These are phyloP conservation scores for Caenorhabditis becei DNA, from an alignment of 2,888 invertebrate genomes.

Conservation along the genomic window DNA sequence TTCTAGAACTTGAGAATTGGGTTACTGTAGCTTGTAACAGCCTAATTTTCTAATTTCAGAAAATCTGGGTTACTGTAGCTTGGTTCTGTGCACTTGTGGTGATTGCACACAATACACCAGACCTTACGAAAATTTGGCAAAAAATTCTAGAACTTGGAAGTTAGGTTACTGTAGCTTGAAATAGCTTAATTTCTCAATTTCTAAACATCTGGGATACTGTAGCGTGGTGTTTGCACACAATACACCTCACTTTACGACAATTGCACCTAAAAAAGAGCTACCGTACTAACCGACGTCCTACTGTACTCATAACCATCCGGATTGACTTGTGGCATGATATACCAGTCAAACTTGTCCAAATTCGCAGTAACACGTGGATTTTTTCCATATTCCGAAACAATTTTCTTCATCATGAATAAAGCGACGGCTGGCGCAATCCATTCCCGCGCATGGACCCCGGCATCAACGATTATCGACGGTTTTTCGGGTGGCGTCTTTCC, in stretches of 20 bases:
- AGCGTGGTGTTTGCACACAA: too few species aligned
- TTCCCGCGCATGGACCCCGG: conserved; percentile 80
- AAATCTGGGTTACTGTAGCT: too few species aligned
- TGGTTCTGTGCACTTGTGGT: too few species aligned
- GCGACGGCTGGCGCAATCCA: conserved; percentile 80
- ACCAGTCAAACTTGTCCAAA: conserved; percentile 79
- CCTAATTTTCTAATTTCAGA: too few species aligned
- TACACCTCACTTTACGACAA: too few species aligned
- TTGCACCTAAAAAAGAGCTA: too few species aligned
- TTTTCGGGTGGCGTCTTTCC: conserved; percentile 58
- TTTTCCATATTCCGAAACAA: conserved; percentile 69
- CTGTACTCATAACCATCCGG: conserved; percentile 81
- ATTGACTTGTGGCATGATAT: conserved; percentile 79
- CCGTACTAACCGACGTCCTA: conserved; percentile 63
- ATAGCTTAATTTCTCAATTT: too few species aligned
- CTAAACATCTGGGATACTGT: too few species aligned
- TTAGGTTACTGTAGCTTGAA: too few species aligned
- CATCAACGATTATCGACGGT: conserved; percentile 79
- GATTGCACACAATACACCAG: too few species aligned
- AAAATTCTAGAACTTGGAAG: background rate
- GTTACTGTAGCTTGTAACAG: too few species aligned
- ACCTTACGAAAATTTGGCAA: background rate
- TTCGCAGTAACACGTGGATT: conserved; percentile 65
- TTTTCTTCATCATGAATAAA: conserved; percentile 75
- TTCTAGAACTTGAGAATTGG: too few species aligned